Evolutionary conservation across 2,113 vertebrate genomes (phyloP).

Genomic region (Nerophis ophidion): DNA sequence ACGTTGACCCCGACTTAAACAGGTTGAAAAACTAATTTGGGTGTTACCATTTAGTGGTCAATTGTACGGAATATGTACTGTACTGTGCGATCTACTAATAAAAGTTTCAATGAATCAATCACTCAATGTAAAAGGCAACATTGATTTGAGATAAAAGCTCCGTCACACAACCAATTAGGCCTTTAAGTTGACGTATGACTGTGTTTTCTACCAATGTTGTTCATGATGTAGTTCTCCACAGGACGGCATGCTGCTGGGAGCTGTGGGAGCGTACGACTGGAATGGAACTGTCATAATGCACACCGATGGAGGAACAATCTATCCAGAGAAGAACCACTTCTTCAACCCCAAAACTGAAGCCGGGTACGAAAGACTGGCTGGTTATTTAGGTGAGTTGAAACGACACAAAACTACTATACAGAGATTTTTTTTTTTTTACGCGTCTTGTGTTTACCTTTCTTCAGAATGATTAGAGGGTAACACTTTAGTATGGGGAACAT

Average conservation of each 20-base stretch:
- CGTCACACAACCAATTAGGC: too few species aligned
- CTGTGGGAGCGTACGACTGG: slow-evolving; percentile 96
- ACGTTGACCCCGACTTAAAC: too few species aligned
- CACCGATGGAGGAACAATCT: slow-evolving; percentile 50
- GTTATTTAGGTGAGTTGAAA: slow-evolving; percentile 83
- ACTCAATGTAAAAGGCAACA: too few species aligned
- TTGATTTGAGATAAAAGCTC: too few species aligned
- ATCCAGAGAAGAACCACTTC: slow-evolving; percentile 76
- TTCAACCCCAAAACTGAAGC: slow-evolving; percentile 64
- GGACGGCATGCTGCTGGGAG: slow-evolving; percentile 89
- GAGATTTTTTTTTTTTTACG: background rate
- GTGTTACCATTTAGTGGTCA: too few species aligned
- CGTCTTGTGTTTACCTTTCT: background rate
- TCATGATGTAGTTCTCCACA: slow-evolving; percentile 36
- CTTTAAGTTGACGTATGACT: too few species aligned
- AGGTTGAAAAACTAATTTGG: too few species aligned
- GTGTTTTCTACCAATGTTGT: too few species aligned
- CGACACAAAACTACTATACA: background rate
- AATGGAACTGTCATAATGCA: slow-evolving; percentile 92
- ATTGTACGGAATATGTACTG: too few species aligned
- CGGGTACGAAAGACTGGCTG: slow-evolving; percentile 80
- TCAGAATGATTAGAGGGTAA: too few species aligned
- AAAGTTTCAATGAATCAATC: too few species aligned
- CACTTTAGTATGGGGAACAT: background rate
- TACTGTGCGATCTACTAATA: too few species aligned